Base-by-base conservation (phyloP, 1,140 invertebrate genomes). In the Drosophila arizonae region DNA sequence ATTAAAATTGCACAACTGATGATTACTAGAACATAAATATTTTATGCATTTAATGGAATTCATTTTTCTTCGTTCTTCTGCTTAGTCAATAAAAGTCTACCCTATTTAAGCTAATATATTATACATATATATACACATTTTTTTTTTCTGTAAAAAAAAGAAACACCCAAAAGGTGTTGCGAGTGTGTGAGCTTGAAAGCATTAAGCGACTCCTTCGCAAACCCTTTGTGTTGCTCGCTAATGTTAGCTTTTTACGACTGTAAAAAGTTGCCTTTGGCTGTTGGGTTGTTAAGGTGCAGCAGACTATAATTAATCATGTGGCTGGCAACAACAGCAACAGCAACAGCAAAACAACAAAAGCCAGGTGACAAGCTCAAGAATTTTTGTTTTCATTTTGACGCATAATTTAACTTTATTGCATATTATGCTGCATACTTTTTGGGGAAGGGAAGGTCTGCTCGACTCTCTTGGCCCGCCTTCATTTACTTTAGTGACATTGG, bases 331-430 rank as follows among this genome's bases (percentile, higher is more conserved):
- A 33, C 45, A 36, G 24, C 26, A 56, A 43, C 6, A n/a, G n/a
- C n/a, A 17, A 17, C 17, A 17, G 17, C 17, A 0, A 24, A 48
- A 24, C 45, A 26, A 33, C 26, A 56, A 43, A 8, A 52, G 6
- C 11, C 60, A 72, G 50, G 24, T 70, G 81, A 72, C 50, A 80
- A 62, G 60, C 67, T 58, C 43, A 17, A 67, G 82, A 85, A 86
- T 78, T 77, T 78, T 15, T 8, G 51, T 43, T 39, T 39, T 72
- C 74, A 70, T 72, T 86, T 81, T 81, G 75, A 67, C 73, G 82
- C 81, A 76, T 78, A 85, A 85, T 85, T 85, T 81, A 85, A 78
- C 71, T 70, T 85, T 76, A 87, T 78, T 77, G 57, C 66, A 65
- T 74, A 86, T 72, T 86, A 63, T 74, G 70, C 56, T 74, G 73